These are phyloP conservation scores for Drosophila biarmipes DNA, from an alignment of 1,140 invertebrate genomes.

Conservation along the genomic window DNA sequence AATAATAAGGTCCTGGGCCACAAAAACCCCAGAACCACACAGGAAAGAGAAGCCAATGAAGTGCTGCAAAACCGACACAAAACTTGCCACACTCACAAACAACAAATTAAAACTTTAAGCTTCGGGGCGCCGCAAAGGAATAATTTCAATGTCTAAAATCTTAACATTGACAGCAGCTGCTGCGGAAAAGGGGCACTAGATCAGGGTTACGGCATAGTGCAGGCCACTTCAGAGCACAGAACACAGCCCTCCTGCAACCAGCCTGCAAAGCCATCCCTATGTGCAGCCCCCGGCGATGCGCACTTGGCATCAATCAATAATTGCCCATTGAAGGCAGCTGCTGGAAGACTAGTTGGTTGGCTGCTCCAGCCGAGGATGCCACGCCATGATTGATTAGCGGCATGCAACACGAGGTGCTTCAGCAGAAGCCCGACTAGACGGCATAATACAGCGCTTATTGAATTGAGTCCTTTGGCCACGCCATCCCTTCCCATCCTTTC, in stretches of 20 bases:
- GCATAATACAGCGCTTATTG: conserved; percentile 71
- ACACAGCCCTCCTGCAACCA: background rate
- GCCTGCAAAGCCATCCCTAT: background rate
- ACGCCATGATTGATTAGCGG: conserved; percentile 78
- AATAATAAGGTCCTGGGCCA: conserved; percentile 16
- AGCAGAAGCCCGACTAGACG: conserved; percentile 66
- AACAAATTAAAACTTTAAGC: conserved; percentile 67
- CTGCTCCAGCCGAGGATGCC: conserved; percentile 9
- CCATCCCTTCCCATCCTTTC: background rate
- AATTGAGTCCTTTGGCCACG: conserved; percentile 33
- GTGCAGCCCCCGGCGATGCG: conserved; percentile 48
- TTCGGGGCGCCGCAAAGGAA: conserved; percentile 41
- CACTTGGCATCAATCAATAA: conserved; percentile 82
- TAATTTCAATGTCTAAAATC: conserved; percentile 79
- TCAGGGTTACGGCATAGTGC: conserved; percentile 65
- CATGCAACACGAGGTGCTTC: conserved; percentile 79
- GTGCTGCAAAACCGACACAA: conserved; percentile 28
- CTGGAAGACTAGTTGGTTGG: conserved; percentile 59
- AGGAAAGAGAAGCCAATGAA: conserved; percentile 37
- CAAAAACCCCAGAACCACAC: conserved; percentile 30
- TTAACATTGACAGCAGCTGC: conserved; percentile 77
- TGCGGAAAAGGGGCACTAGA: conserved; percentile 71
- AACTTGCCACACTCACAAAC: conserved; percentile 11
- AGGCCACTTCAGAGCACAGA: conserved; percentile 54
- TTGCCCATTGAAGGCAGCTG: conserved; percentile 79